Conservation (phyloP, 2,888 invertebrate genomes). For the Dryobotodes eremita region DNA sequence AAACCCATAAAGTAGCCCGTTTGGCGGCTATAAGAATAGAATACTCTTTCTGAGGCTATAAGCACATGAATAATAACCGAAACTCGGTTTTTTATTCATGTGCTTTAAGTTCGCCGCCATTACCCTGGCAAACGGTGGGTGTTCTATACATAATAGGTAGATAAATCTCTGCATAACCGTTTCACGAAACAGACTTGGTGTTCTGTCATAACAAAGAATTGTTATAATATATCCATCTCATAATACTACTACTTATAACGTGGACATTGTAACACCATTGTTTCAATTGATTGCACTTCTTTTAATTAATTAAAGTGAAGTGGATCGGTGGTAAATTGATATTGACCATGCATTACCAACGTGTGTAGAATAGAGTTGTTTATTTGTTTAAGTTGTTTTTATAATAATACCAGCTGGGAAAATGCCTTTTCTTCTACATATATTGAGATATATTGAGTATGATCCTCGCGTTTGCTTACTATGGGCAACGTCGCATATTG, state of each 20-base stretch:
- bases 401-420: background rate
- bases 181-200: background rate
- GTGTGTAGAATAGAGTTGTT: conserved; percentile 1
- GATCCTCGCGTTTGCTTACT: background rate
- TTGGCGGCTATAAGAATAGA: no score
- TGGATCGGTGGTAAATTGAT: background rate
- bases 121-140: no score
- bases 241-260: background rate
- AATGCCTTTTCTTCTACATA: background rate
- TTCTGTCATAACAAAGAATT: background rate
- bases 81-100: no score
- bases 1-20: no score
- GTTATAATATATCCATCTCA: background rate
- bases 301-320: conserved; percentile 3
- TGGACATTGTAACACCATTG: background rate
- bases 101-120: no score
- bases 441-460: background rate
- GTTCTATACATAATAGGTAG: no score
- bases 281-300: conserved; percentile 22
- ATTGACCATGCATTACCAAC: background rate
- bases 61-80: no score
- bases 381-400: background rate
- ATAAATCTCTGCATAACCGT: background rate
- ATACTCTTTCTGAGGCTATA: no score
- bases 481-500: background rate